Percentiles rank a stretch among this genome's conserved stretches.
phyloP scores from a whole-genome alignment of 2,797 vertebrate species.

The Neosalanx taihuensis region DNA sequence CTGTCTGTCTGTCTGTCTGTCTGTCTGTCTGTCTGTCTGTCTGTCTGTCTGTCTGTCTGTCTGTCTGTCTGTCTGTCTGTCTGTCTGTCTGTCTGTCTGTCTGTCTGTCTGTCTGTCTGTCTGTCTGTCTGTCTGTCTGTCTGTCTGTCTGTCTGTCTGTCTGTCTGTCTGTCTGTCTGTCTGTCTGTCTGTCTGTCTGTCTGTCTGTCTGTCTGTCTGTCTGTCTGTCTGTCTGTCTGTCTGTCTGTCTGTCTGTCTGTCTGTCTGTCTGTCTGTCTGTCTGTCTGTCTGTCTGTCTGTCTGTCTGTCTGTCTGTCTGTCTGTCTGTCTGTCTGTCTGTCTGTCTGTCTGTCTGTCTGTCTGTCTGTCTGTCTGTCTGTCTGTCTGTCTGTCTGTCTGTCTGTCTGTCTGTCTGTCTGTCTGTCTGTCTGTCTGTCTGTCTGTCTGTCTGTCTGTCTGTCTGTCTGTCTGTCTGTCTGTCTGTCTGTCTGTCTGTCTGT shows the following conservation, averaged over 20 bases:
- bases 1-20: background rate
- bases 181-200: too few species aligned
- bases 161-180: background rate
- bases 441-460: too few species aligned
- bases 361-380: background rate
- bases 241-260: background rate
- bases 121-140: background rate
- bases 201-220: background rate
- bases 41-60: background rate
- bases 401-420: constrained; percentile 6
- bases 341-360: background rate
- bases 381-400: background rate
- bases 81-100: background rate
- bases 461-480: background rate
- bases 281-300: constrained; percentile 6
- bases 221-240: background rate
- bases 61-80: too few species aligned
- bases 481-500: background rate
- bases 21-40: constrained; percentile 10
- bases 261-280: background rate
- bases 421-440: background rate
- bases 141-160: constrained; percentile 4
- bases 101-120: background rate
- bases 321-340: too few species aligned
- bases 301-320: too few species aligned